phyloP scores from a whole-genome alignment of 2,888 invertebrate species.

The Pachymerium ferrugineum region DNA sequence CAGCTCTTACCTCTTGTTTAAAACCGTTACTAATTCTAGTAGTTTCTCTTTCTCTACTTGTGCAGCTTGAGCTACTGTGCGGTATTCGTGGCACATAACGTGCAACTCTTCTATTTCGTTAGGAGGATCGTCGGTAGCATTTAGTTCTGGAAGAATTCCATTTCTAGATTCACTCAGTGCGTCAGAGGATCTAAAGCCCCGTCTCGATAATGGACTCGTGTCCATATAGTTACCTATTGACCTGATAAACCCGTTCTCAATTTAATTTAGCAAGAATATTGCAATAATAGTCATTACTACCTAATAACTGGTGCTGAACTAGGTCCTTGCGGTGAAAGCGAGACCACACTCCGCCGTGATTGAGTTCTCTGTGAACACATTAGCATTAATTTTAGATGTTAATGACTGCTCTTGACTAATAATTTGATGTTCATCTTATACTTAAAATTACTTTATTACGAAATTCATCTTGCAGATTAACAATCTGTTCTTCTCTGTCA shows the following conservation, averaged over 20 bases:
- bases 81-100: constrained; percentile 28
- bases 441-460: too few relatives aligned
- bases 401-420: too few relatives aligned
- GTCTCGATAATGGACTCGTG: background rate
- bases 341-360: background rate
- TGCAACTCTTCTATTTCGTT: background rate
- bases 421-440: too few relatives aligned
- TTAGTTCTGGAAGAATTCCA: background rate
- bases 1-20: constrained; percentile 27
- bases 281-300: background rate
- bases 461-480: background rate
- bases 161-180: background rate
- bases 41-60: constrained; percentile 31
- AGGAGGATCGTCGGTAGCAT: background rate
- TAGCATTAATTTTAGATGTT: too few relatives aligned
- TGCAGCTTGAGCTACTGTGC: constrained; percentile 23
- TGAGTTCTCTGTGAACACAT: background rate
- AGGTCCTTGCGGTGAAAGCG: background rate
- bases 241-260: too few relatives aligned
- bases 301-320: background rate
- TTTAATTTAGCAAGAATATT: background rate
- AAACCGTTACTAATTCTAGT: constrained; percentile 17
- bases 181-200: background rate
- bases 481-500: constrained; percentile 5
- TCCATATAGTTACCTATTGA: background rate